These are phyloP conservation scores for Rhodinocichla rosea DNA, from an alignment of 2,113 vertebrate genomes.

Conservation along the genomic window DNA sequence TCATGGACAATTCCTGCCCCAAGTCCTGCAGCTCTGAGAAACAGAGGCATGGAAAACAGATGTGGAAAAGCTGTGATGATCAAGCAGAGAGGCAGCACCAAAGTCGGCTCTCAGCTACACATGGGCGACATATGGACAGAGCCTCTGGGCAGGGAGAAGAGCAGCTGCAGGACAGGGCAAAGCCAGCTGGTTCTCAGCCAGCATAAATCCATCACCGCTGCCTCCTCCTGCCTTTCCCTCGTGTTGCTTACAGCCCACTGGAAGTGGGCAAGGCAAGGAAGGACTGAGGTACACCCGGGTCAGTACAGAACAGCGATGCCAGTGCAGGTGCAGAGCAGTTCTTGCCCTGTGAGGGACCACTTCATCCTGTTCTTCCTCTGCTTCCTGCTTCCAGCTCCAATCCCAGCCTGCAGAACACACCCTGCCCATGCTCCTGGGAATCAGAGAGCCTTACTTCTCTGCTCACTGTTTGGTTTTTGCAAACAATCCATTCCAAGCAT, in stretches of 20 bases:
- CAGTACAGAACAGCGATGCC: accelerated
- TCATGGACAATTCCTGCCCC: background rate
- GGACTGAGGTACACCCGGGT: accelerated
- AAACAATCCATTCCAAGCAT: constrained; percentile 63
- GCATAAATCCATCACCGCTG: background rate
- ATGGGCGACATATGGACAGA: background rate
- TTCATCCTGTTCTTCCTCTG: background rate
- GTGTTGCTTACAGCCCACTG: background rate
- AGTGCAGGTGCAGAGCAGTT: background rate
- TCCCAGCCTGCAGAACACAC: background rate
- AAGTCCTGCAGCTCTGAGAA: background rate
- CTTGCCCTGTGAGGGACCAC: background rate
- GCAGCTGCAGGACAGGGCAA: background rate
- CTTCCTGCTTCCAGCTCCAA: background rate
- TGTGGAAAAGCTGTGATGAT: background rate
- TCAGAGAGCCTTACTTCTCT: background rate
- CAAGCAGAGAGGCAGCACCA: background rate
- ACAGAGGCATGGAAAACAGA: background rate
- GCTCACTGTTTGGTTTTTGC: background rate
- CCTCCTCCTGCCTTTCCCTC: background rate
- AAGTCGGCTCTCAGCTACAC: background rate
- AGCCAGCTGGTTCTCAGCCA: background rate
- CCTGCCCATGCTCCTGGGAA: background rate
- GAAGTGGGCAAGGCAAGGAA: background rate
- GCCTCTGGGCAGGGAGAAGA: background rate